phyloP scores from a whole-genome alignment of 2,797 vertebrate species.

The Phalanger gymnotis region DNA sequence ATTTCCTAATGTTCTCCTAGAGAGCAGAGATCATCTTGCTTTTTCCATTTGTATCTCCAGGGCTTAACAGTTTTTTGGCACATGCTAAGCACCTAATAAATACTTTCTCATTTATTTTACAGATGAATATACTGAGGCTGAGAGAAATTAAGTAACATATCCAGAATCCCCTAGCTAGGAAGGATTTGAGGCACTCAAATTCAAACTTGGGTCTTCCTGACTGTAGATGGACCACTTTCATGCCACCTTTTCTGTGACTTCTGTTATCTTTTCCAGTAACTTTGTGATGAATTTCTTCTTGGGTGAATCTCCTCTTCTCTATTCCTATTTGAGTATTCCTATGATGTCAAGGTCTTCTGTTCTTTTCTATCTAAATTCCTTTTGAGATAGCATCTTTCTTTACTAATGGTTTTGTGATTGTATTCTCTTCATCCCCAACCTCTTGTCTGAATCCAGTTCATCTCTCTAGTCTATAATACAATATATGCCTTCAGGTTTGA shows the following conservation, averaged over 20 bases:
- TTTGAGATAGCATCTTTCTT: neutral
- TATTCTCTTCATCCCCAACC: neutral
- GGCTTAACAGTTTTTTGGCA: neutral
- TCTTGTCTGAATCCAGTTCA: neutral
- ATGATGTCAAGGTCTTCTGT: neutral
- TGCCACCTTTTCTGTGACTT: neutral
- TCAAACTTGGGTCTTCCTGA: neutral
- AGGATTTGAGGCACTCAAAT: neutral
- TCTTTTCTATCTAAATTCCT: neutral
- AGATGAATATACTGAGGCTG: neutral
- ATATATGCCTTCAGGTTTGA: neutral
- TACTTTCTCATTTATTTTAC: neutral
- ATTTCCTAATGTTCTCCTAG: neutral
- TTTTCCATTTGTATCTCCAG: neutral
- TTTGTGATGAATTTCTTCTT: neutral
- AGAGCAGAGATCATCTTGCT: neutral
- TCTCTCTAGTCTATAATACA: neutral
- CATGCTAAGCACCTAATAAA: neutral
- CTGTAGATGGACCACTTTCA: neutral
- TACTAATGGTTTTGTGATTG: neutral
- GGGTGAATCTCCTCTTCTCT: neutral
- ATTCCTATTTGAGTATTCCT: neutral
- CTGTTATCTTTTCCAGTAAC: neutral
- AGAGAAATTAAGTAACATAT: neutral
- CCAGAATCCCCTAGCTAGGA: neutral